Percentiles rank a stretch among this genome's conserved stretches.
Conservation (phyloP, 30 jellyfish, hydroid and myxozoan species). For the Pseudorhiza aurosa region DNA sequence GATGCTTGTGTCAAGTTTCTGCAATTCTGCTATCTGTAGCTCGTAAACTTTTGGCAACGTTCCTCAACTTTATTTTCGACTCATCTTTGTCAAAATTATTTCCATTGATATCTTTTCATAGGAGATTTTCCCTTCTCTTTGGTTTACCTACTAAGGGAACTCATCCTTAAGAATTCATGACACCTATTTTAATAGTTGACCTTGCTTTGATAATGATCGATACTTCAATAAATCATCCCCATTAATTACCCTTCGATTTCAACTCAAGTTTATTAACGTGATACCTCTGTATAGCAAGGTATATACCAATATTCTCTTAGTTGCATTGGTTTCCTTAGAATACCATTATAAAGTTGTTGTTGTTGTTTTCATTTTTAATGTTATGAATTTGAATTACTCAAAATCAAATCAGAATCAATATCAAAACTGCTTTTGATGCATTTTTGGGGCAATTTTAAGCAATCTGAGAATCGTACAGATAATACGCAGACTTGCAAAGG, state of each 20-base stretch:
- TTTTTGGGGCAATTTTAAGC: not conserved
- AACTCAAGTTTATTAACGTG: not conserved
- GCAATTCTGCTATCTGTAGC: too few relatives aligned
- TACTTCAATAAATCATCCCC: not conserved
- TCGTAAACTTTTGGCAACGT: too few relatives aligned
- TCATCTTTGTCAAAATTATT: not conserved
- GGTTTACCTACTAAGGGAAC: not conserved
- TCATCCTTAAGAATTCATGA: not conserved
- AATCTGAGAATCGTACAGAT: not conserved
- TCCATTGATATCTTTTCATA: not conserved
- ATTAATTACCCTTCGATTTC: not conserved
- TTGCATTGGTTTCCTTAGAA: not conserved
- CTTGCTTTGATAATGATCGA: not conserved
- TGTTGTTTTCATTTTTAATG: not conserved
- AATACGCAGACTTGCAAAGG: too few relatives aligned
- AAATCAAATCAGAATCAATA: not conserved
- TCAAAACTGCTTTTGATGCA: too few relatives aligned
- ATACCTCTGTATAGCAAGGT: not conserved
- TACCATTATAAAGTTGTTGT: not conserved
- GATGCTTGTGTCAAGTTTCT: not conserved
- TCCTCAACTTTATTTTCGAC: not conserved
- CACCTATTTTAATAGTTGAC: conserved; percentile 1
- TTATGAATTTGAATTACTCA: not conserved
- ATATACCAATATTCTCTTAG: not conserved
- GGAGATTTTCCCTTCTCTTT: not conserved